These are phyloP conservation scores for Echinops telfairi DNA, from an alignment of 2,113 vertebrate genomes.

Conservation along the genomic window DNA sequence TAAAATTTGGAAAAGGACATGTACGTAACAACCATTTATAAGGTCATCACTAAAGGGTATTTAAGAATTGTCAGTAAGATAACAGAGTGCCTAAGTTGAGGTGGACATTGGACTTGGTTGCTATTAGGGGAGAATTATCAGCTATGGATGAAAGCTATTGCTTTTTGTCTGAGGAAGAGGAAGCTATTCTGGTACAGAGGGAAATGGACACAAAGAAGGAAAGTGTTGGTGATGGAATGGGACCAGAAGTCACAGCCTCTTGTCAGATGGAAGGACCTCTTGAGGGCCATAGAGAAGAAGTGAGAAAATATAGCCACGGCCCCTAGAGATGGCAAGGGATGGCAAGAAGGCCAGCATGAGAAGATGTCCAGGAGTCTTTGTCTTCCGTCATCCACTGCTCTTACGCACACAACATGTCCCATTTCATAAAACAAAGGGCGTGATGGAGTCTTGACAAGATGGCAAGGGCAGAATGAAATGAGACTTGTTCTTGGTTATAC, in stretches of 20 bases:
- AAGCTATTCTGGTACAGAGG: background rate
- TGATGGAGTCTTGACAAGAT: background rate
- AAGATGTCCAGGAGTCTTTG: background rate
- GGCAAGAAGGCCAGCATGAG: too few species aligned
- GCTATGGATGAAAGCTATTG: background rate
- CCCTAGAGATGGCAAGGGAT: background rate
- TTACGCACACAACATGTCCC: background rate
- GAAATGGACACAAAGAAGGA: background rate
- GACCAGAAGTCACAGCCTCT: background rate
- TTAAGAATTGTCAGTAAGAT: background rate
- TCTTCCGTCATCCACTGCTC: background rate
- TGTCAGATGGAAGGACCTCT: background rate
- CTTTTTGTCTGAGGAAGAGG: background rate
- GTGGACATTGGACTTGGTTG: background rate
- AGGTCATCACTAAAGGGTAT: background rate
- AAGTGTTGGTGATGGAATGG: background rate
- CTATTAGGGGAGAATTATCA: background rate
- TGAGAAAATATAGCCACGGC: background rate
- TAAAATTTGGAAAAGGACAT: background rate
- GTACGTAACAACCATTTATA: background rate
- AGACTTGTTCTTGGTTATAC: background rate
- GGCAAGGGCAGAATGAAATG: background rate
- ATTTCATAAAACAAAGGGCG: background rate
- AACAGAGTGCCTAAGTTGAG: background rate
- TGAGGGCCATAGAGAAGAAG: fast-evolving